Conservation (phyloP, 2,888 invertebrate species). For the Teleiodes luculella region DNA sequence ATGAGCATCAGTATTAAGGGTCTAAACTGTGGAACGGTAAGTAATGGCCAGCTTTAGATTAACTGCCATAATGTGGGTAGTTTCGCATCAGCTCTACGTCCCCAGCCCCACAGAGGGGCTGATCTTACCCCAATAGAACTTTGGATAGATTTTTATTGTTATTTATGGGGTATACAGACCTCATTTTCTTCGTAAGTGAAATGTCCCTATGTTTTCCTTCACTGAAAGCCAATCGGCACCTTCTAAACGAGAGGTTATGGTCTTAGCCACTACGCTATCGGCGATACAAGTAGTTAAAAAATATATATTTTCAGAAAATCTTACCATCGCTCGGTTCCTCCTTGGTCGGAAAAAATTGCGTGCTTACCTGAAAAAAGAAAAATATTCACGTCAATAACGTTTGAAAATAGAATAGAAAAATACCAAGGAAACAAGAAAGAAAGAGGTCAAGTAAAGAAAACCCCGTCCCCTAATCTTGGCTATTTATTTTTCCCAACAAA, state of each 20-base stretch:
- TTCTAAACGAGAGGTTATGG: no score
- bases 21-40: conserved; percentile 42
- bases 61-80: not conserved
- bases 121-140: no score
- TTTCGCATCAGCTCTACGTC: no score
- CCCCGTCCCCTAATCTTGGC: conserved; percentile 25
- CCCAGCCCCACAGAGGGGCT: no score
- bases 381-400: conserved; percentile 18
- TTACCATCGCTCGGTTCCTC: conserved; percentile 33
- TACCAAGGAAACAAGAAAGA: conserved; percentile 12
- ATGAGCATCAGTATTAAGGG: conserved; percentile 52
- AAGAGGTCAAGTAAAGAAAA: conserved; percentile 28
- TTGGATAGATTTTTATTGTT: no score
- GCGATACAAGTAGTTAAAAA: no score
- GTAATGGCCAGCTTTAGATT: conserved; percentile 16
- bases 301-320: conserved; percentile 3
- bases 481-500: conserved; percentile 33
- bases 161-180: no score
- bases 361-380: conserved; percentile 54
- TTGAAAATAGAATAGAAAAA: not conserved
- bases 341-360: conserved; percentile 28
- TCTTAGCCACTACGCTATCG: no score
- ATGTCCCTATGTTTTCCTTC: no score
- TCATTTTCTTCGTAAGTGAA: no score
- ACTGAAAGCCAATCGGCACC: no score